A percentile compares a stretch with the other conserved stretches of the same genome.
These are phyloP conservation scores for Brotogeris chrysoptera DNA, from an alignment of 2,797 vertebrate genomes.

Conservation along the genomic window DNA sequence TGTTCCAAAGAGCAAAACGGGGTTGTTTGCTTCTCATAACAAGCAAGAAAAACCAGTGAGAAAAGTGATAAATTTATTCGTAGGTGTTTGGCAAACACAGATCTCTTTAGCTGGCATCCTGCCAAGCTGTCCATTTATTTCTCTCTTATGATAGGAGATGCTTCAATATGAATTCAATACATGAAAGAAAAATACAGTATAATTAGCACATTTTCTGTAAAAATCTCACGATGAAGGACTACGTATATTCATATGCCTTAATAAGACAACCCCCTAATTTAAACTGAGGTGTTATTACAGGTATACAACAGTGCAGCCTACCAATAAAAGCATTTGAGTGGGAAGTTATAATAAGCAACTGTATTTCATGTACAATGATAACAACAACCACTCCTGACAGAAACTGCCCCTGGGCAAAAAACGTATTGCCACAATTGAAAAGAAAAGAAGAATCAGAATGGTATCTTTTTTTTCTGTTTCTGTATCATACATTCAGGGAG, in stretches of 20 bases:
- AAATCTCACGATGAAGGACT: not conserved
- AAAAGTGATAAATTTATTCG: not conserved
- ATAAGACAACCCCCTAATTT: not conserved
- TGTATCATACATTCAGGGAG: not conserved
- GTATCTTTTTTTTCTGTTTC: not conserved
- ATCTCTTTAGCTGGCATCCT: not conserved
- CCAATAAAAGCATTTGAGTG: not conserved
- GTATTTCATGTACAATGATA: not conserved
- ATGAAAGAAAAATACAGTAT: not conserved
- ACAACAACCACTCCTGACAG: not conserved
- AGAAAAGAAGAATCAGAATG: not conserved
- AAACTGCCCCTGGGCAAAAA: not conserved
- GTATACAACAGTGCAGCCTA: rapidly evolving
- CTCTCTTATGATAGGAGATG: not conserved
- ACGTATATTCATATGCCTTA: too few species aligned
- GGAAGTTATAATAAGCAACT: not conserved
- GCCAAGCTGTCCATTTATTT: not conserved
- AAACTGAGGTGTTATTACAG: not conserved
- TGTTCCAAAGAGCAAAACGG: not conserved
- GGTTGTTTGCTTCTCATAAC: not conserved
- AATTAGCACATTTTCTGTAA: not conserved
- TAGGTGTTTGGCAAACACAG: not conserved
- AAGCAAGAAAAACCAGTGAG: not conserved
- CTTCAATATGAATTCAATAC: not conserved
- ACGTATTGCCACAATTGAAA: not conserved